These are phyloP conservation scores for Gambusia holbrooki DNA, from an alignment of 2,113 vertebrate genomes.

Conservation along the genomic window DNA sequence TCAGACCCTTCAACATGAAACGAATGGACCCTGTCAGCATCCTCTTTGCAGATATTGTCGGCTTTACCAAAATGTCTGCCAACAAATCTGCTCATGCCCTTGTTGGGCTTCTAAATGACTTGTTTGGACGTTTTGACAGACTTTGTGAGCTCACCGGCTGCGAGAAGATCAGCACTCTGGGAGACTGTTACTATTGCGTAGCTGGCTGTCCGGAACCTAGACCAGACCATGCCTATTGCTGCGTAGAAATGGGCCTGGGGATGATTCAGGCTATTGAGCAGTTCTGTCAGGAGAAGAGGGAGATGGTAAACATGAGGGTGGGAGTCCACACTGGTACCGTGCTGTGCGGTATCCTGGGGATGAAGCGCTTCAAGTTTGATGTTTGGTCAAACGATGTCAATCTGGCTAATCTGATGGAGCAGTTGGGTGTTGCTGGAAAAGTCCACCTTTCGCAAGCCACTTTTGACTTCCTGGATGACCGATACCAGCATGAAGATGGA, in stretches of 20 bases:
- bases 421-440: conserved; percentile 96
- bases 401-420: conserved; percentile 98
- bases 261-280: conserved; percentile 99
- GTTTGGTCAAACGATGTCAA: conserved; percentile 99
- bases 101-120: conserved; percentile 94
- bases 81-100: conserved; percentile 97
- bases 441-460: conserved; percentile 97
- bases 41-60: conserved; percentile 97
- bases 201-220: conserved; percentile 96
- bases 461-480: conserved; percentile 93
- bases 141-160: conserved; percentile 95
- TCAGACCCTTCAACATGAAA: conserved; percentile 99
- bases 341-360: conserved; percentile 96
- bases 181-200: conserved; percentile 98
- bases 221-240: conserved; percentile 93
- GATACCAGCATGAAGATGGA: conserved; percentile 92
- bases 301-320: conserved; percentile 98
- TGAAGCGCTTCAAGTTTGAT: conserved; percentile 98
- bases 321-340: conserved; percentile 97
- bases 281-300: conserved; percentile 96
- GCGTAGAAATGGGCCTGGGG: conserved; percentile 98
- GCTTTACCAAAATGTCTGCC: conserved; percentile 98
- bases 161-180: conserved; percentile 98
- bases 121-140: conserved; percentile 96
- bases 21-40: conserved; percentile 98